Percentiles rank a stretch among this genome's conserved stretches.
Evolutionary conservation across 2,113 vertebrate species (phyloP).

Genomic region (Columbina picui): DNA sequence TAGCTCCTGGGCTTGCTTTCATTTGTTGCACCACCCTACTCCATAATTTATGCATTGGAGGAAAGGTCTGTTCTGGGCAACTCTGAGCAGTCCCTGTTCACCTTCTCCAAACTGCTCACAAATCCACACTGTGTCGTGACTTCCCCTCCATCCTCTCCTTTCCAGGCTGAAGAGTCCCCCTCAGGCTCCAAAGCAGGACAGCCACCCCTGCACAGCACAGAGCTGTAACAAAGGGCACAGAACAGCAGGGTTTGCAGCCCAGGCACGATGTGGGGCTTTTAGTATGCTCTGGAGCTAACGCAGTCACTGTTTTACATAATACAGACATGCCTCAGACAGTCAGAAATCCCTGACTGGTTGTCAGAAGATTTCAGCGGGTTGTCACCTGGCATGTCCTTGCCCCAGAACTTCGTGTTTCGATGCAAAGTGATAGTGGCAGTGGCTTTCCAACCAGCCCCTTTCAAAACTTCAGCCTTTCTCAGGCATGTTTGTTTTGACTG

Average conservation of each 20-base stretch:
- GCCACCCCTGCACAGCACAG: fast-evolving
- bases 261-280: not conserved
- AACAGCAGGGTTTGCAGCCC: not conserved
- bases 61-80: not conserved
- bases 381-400: not conserved
- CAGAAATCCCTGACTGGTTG: not conserved
- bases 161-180: not conserved
- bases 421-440: not conserved
- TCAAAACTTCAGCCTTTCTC: slow-evolving; percentile 9
- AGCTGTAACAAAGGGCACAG: not conserved
- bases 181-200: not conserved
- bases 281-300: not conserved
- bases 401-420: fast-evolving
- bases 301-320: not conserved
- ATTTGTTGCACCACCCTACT: too few species aligned
- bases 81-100: not conserved
- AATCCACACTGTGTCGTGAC: not conserved
- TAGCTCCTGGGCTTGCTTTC: not conserved
- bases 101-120: not conserved
- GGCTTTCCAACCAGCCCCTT: not conserved
- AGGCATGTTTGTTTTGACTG: slow-evolving; percentile 60
- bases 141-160: fast-evolving
- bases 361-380: not conserved
- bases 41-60: not conserved
- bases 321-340: not conserved